Evolutionary conservation across 2,113 vertebrate species (phyloP), one percentile per base, ranked within the genome.

Genomic region (Heteronetta atricapilla): DNA sequence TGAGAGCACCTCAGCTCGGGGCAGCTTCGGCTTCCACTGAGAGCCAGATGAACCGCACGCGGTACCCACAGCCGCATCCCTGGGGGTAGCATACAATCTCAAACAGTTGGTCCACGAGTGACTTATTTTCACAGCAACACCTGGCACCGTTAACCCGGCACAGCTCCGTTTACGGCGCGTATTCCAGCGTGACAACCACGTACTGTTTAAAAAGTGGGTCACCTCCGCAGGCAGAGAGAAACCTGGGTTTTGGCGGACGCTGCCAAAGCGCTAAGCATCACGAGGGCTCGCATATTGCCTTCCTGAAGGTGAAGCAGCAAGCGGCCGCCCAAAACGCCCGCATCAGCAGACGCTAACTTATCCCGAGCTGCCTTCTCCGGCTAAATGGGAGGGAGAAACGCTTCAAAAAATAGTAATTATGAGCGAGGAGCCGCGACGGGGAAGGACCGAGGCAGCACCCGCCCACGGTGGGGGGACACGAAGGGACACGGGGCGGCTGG

Each of bases 81-180:
- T 42, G 8, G 31, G 34, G 62, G 81, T 25, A 78, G 72, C 31
- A 14, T 6, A 52, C 2, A 38, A 91, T 2, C 10, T 23, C 66
- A 94, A 93, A 87, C 70, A 67, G 52, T 38, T 50, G 50, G 76
- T 34, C 88, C 59, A 26, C 1, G 16, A 78, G 31, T 42, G 64
- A 75, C 74, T 59, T 53, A 91, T 90, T 89, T 90, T 23, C 76
- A 88, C 48, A 89, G 84, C 74, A 96, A 83, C 46, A 92, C 79
- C 76, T 74, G 79, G 33, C 44, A 42, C 28, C 83, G 78, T 89
- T 77, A 75, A 73, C 77, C 84, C 56, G 50, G 69, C 67, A 70
- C 50, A 33, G 38, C 67, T 82, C 69, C 75, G 58, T 77, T 59
- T 64, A 79, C 44, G 79, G 60, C 11, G 19, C 48, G 33, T 48